Evolutionary conservation across 2,797 vertebrate species (phyloP).

Genomic region (Podarcis lilfordi): DNA sequence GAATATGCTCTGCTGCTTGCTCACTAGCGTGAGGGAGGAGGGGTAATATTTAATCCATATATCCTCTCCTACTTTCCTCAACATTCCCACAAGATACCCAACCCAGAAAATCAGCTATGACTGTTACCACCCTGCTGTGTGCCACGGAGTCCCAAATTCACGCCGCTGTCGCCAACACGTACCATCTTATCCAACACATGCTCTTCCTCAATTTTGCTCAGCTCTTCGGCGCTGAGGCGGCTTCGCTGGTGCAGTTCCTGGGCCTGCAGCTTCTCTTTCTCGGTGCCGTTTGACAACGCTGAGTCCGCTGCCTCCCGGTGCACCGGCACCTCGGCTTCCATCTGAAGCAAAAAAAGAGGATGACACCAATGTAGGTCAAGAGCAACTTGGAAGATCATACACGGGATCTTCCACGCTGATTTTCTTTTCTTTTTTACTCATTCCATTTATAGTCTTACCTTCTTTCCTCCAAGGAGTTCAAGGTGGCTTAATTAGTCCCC

Average conservation of each 20-base stretch:
- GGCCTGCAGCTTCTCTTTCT: conserved; percentile 66
- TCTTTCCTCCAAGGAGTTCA: too few relatives aligned
- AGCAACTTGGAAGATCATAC: too few relatives aligned
- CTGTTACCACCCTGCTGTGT: too few relatives aligned
- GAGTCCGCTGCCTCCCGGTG: conserved; percentile 67
- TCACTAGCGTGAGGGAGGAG: too few relatives aligned
- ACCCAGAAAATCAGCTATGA: too few relatives aligned
- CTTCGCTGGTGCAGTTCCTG: conserved; percentile 71
- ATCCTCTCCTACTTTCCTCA: neutral
- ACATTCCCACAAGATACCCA: neutral
- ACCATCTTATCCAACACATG: conserved; percentile 96
- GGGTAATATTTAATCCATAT: neutral
- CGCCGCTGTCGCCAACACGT: conserved; percentile 14
- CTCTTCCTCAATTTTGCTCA: conserved; percentile 92
- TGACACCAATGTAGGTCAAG: rapidly evolving
- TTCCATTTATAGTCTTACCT: too few relatives aligned
- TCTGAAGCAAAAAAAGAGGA: conserved; percentile 70
- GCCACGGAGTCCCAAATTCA: neutral
- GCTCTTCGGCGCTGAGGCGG: conserved; percentile 83
- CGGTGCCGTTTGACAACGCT: conserved; percentile 80
- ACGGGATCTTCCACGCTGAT: too few relatives aligned
- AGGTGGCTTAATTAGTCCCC: too few relatives aligned
- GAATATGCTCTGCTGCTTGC: too few relatives aligned
- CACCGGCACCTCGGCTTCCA: conserved; percentile 83
- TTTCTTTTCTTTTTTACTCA: too few relatives aligned